Base-by-base conservation (phyloP, 2,797 vertebrate species). In the Lagocephalus sceleratus region DNA sequence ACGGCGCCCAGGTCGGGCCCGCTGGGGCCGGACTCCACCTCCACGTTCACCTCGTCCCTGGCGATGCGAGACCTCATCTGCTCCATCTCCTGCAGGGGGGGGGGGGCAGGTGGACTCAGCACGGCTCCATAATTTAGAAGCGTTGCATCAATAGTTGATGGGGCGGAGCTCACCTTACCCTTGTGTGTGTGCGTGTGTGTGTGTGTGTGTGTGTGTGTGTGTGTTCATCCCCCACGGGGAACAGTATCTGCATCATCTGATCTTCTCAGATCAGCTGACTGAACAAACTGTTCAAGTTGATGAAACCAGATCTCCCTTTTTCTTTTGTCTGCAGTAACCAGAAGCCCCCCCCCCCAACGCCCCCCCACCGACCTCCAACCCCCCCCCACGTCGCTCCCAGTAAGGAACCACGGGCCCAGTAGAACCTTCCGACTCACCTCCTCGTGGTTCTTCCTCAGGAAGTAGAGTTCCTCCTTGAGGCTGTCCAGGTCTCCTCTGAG, bases 371-470 rank as follows among this genome's bases (percentile, higher is more conserved):
- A 26, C 59, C 57, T 43, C 46, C 22, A 43, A 8, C 47, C 20
- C 20, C 1, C 26, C 40, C 1, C n/a, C n/a, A n/a, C n/a, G n/a
- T n/a, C n/a, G n/a, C n/a, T n/a, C n/a, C n/a, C n/a, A n/a, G n/a
- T n/a, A n/a, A n/a, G n/a, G n/a, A n/a, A n/a, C 17, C 21, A 10
- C 46, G 17, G 3, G 3, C 23, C 54, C 60, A 54, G 51, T 43
- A n/a, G 49, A 83, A 81, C 19, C 83, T 78, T 81, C 72, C 81
- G 51, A 58, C 32, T 25, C 12, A 92, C 92, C 89, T 92, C 91
- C 60, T 92, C 88, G 0, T 93, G 91, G 82, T 93, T 92, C 74
- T 87, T 93, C 87, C 85, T 91, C 20, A 93, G 87, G 85, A 91
- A 91, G 82, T 90, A 90, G 6, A 92, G 89, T 49, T 93, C 91